Base-by-base conservation (phyloP, 2,888 invertebrate species). In the Troides oblongomaculatus region DNA sequence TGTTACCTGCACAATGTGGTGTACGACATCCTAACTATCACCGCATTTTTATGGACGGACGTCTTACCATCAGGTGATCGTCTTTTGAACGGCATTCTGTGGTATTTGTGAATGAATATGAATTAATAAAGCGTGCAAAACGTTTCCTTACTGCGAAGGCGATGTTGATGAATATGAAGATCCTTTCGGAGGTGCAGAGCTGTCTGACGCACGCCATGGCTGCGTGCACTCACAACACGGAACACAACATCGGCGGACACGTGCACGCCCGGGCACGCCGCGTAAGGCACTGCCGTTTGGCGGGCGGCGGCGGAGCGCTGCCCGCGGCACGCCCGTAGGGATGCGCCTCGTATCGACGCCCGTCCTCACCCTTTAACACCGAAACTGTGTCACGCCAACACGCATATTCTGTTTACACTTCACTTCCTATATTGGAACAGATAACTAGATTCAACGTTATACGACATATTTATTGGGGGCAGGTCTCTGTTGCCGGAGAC, bases 111-210 rank as follows among this genome's bases (percentile, higher is more conserved):
- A 10, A 14, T 25, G 17, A 59, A 53, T 36, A 61, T 65, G 58
- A 65, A 65, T 65, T 53, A 65, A 59, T 46, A 46, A 30, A 3
- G 23, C 23, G 30, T 25, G 8, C 18, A 59, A 59, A 59, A 17
- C 59, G 43, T 10, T n/a, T 56, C 53, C 78, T 77, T 77, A 92
- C 92, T 81, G 92, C 92, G 79, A 92, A 92, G 36, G 88, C 89
- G 74, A 91, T 86, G 84, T 92, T 92, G 84, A 92, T 89, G 83
- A 92, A 90, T 77, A 92, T 84, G 85, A 92, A 92, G 72, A 90
- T 81, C 73, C 87, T 90, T 79, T 91, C 88, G 30, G 88, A 84
- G 77, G 87, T 80, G 82, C 91, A 91, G 75, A 87, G 77, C 17
- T 85, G 85, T 66, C 84, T 77, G 78, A 84, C 79, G 81, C 89